Conservation (phyloP, 2,888 invertebrate genomes). For the Criorhina ranunculi region DNA sequence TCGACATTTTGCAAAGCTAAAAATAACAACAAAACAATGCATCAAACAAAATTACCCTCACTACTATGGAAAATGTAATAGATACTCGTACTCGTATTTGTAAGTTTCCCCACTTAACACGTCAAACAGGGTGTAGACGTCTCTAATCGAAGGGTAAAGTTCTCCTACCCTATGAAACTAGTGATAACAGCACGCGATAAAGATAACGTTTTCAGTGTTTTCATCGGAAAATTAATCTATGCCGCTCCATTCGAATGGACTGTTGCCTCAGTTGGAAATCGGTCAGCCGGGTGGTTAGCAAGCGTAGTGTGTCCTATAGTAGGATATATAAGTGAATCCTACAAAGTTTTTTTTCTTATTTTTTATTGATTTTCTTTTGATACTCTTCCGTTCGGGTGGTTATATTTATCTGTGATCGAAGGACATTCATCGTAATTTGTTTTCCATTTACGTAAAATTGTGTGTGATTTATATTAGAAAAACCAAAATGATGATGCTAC, state of each 20-base stretch:
- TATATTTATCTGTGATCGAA: slow-evolving; percentile 50
- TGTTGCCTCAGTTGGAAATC: slow-evolving; percentile 60
- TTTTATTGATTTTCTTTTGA: slow-evolving; percentile 1
- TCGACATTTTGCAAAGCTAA: slow-evolving; percentile 16
- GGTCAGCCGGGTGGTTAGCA: slow-evolving; percentile 60
- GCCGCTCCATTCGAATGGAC: slow-evolving; percentile 15
- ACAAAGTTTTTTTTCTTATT: slow-evolving; percentile 21
- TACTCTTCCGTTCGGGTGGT: slow-evolving; percentile 11
- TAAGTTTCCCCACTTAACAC: too few species aligned
- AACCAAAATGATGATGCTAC: slow-evolving; percentile 57
- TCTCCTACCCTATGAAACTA: slow-evolving; percentile 54
- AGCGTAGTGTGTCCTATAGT: slow-evolving; percentile 35
- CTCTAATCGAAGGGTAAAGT: slow-evolving; percentile 67
- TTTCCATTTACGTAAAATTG: slow-evolving; percentile 1
- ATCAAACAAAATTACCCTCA: slow-evolving; percentile 1
- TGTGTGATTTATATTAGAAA: slow-evolving; percentile 26
- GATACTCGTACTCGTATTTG: slow-evolving; percentile 7
- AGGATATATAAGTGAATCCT: slow-evolving; percentile 34
- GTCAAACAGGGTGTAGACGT: background rate
- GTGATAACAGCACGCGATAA: slow-evolving; percentile 59
- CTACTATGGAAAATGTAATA: slow-evolving; percentile 17
- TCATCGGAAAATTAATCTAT: slow-evolving; percentile 42
- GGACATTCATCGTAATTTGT: background rate
- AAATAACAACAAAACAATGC: slow-evolving; percentile 48
- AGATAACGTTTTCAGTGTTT: slow-evolving; percentile 48